phyloP scores from a whole-genome alignment of 2,888 invertebrate genomes.

The Caenorhabditis uteleia region DNA sequence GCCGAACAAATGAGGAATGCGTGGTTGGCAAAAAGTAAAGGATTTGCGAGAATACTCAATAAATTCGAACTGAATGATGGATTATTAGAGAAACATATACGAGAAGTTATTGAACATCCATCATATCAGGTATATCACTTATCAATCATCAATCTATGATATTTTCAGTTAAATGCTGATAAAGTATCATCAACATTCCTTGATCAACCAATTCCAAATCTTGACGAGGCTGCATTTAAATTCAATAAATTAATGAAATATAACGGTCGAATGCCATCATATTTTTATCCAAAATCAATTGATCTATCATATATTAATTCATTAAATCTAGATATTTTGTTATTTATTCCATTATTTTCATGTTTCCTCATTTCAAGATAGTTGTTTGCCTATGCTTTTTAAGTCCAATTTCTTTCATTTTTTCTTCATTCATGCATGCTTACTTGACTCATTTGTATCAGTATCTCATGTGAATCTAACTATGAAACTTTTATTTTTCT shows the following conservation, averaged over 20 bases:
- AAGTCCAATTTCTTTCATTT: neutral
- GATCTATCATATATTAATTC: constrained; percentile 10
- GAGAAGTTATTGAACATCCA: constrained; percentile 18
- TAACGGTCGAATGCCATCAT: constrained; percentile 22
- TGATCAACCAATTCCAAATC: constrained; percentile 20
- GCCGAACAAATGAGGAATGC: constrained; percentile 40
- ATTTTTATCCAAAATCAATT: constrained; percentile 30
- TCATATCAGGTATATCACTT: constrained; percentile 3
- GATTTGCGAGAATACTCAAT: constrained; percentile 28
- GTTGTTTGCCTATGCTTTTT: neutral
- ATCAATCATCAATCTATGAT: neutral
- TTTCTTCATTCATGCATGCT: neutral
- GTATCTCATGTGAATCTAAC: too few relatives aligned
- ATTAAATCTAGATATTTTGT: constrained; percentile 25
- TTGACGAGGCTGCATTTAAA: constrained; percentile 30
- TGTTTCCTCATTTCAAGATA: too few relatives aligned
- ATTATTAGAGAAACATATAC: constrained; percentile 19
- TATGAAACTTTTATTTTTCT: too few relatives aligned
- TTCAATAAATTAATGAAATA: constrained; percentile 24
- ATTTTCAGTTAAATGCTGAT: constrained; percentile 15
- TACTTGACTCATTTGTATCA: neutral
- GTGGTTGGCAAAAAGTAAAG: constrained; percentile 35
- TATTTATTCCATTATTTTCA: constrained; percentile 12
- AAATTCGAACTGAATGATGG: constrained; percentile 21
- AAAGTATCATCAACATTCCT: constrained; percentile 22